phyloP scores from a whole-genome alignment of 2,888 invertebrate genomes.

The Silvanus unidentatus region DNA sequence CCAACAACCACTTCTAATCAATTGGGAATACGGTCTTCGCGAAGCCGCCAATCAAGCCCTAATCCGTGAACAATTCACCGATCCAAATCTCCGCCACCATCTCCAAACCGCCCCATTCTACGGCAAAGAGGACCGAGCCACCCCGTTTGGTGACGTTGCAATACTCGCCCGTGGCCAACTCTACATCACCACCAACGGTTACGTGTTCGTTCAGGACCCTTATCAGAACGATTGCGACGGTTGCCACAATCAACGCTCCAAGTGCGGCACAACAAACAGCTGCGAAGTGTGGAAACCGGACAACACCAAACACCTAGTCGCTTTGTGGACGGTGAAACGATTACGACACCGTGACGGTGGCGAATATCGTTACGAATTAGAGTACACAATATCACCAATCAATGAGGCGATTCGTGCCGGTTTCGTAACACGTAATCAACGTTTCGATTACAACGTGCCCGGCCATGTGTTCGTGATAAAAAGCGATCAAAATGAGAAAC shows the following conservation, averaged over 20 bases:
- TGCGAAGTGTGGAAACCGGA: slow-evolving; percentile 26
- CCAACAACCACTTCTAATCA: slow-evolving; percentile 18
- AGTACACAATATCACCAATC: slow-evolving; percentile 60
- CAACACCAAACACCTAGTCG: slow-evolving; percentile 47
- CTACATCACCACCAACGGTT: slow-evolving; percentile 49
- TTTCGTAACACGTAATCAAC: slow-evolving; percentile 43
- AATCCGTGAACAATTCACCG: slow-evolving; percentile 52
- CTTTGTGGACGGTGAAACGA: slow-evolving; percentile 65
- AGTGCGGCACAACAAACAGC: slow-evolving; percentile 18
- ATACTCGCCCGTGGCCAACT: slow-evolving; percentile 60
- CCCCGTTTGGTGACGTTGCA: slow-evolving; percentile 58
- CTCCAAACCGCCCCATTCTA: slow-evolving; percentile 32
- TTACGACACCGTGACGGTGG: slow-evolving; percentile 56
- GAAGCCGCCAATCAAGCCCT: slow-evolving; percentile 64
- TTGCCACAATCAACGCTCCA: slow-evolving; percentile 35
- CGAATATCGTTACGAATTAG: slow-evolving; percentile 57
- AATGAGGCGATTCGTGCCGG: slow-evolving; percentile 38
- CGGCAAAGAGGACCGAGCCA: slow-evolving; percentile 42
- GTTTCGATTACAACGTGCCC: slow-evolving; percentile 48
- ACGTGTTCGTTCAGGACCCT: slow-evolving; percentile 50
- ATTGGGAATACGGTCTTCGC: slow-evolving; percentile 63
- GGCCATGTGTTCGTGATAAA: slow-evolving; percentile 61
- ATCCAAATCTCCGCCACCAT: slow-evolving; percentile 43
- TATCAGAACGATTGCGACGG: slow-evolving; percentile 48
- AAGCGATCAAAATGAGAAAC: slow-evolving; percentile 19